Evolutionary conservation across 2,888 invertebrate genomes (phyloP).

Genomic region (Chromoteleia sp.): DNA sequence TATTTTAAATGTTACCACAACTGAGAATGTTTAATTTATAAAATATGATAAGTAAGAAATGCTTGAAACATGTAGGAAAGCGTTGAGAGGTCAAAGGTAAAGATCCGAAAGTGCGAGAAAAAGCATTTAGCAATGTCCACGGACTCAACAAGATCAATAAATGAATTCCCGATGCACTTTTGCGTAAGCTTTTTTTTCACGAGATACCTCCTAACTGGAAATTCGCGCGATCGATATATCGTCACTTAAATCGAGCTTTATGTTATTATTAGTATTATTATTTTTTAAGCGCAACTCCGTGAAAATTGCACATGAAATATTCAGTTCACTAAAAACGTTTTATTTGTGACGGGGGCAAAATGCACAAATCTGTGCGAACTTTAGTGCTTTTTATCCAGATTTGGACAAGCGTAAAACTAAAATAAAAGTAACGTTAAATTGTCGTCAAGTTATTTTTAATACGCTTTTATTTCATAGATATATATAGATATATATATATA

Average conservation of each 20-base stretch:
- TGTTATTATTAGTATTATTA: constrained; percentile 10
- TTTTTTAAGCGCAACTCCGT: constrained; percentile 16
- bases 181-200: constrained; percentile 32
- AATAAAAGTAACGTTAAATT: too few relatives aligned
- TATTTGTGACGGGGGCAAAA: too few relatives aligned
- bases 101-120: constrained; percentile 37
- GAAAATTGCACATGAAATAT: constrained; percentile 29
- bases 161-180: constrained; percentile 45
- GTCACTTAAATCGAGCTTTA: constrained; percentile 20
- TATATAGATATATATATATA: too few relatives aligned
- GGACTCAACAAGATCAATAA: constrained; percentile 43
- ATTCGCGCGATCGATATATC: constrained; percentile 25
- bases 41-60: background rate
- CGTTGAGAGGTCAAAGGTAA: constrained; percentile 24
- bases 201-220: constrained; percentile 21
- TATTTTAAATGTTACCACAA: too few relatives aligned
- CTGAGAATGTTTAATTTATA: too few relatives aligned
- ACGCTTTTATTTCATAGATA: too few relatives aligned
- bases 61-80: constrained; percentile 14
- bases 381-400: constrained; percentile 4
- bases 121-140: constrained; percentile 39
- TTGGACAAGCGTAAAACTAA: constrained; percentile 2
- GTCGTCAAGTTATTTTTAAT: too few relatives aligned
- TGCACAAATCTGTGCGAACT: constrained; percentile 8
- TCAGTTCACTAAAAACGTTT: constrained; percentile 20